phyloP scores from a whole-genome alignment of 1,140 invertebrate genomes.

The Archegozetes longisetosus region DNA sequence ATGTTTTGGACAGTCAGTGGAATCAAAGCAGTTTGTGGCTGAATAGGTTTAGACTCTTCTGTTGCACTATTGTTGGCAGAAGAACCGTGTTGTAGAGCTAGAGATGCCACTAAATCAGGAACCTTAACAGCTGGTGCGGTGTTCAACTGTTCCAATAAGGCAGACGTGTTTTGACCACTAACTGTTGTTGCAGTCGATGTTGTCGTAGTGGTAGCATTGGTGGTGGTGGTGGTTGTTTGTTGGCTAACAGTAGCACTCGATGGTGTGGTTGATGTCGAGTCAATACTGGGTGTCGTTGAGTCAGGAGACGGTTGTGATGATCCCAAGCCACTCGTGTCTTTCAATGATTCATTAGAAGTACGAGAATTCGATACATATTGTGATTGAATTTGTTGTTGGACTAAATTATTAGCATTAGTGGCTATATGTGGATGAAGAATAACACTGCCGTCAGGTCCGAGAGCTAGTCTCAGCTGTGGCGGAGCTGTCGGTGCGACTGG shows the following conservation, averaged over 20 bases:
- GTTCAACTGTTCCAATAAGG: conserved; percentile 15
- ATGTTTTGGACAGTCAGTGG: conserved; percentile 19
- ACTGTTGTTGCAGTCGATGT: not conserved
- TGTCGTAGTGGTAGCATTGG: not conserved
- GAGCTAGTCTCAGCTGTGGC: conserved; percentile 21
- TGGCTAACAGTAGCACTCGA: not conserved
- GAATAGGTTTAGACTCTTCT: conserved; percentile 4
- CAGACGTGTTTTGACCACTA: not conserved
- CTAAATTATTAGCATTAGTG: not conserved
- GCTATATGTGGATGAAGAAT: conserved; percentile 19
- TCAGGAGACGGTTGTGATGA: conserved; percentile 19
- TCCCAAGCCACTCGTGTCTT: conserved; percentile 14
- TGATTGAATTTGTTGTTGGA: not conserved
- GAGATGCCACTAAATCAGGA: conserved; percentile 14
- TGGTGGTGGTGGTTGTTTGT: not conserved
- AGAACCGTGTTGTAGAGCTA: not conserved
- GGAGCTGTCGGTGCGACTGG: not conserved
- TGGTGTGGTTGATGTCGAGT: conserved; percentile 4
- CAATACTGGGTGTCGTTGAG: conserved; percentile 17
- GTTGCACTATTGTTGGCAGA: not conserved
- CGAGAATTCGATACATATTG: not conserved
- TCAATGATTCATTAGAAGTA: not conserved
- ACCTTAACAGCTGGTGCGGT: conserved; percentile 15
- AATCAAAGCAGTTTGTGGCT: conserved; percentile 2
- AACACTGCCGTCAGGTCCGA: conserved; percentile 23